These are phyloP conservation scores for Furnarius figulus DNA, from an alignment of 2,113 vertebrate genomes.

Conservation along the genomic window DNA sequence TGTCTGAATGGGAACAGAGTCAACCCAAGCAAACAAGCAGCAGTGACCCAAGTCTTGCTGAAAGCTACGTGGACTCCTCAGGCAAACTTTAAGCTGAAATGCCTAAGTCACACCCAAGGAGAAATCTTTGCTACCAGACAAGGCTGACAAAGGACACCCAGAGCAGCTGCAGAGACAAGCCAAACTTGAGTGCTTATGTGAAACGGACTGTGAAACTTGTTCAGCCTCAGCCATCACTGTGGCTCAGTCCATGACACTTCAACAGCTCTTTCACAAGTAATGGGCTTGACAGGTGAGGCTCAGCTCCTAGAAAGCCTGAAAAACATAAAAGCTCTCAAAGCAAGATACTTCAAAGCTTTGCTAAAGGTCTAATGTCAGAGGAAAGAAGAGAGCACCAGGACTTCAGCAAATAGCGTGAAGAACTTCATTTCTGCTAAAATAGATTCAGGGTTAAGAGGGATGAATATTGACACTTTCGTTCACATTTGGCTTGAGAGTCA, in stretches of 20 bases:
- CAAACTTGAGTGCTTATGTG: background rate
- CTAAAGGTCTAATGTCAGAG: background rate
- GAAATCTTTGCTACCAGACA: background rate
- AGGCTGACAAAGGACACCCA: background rate
- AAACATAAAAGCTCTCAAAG: background rate
- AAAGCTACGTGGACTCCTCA: background rate
- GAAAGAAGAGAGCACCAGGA: background rate
- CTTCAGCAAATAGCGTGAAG: background rate
- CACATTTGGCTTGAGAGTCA: background rate
- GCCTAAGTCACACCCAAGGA: background rate
- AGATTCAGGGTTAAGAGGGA: background rate
- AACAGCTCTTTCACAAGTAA: background rate
- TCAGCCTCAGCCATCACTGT: background rate
- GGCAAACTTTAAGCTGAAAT: background rate
- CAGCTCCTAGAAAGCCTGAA: background rate
- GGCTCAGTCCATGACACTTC: background rate
- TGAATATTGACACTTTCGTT: background rate
- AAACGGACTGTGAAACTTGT: background rate
- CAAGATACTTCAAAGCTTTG: background rate
- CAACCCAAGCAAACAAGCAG: background rate
- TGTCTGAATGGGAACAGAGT: background rate
- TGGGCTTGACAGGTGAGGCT: background rate
- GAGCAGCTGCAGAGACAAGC: background rate
- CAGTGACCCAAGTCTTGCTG: background rate
- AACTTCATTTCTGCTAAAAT: background rate